Base-by-base conservation (phyloP, 1,140 invertebrate species). In the Leptopilina boulardi region DNA sequence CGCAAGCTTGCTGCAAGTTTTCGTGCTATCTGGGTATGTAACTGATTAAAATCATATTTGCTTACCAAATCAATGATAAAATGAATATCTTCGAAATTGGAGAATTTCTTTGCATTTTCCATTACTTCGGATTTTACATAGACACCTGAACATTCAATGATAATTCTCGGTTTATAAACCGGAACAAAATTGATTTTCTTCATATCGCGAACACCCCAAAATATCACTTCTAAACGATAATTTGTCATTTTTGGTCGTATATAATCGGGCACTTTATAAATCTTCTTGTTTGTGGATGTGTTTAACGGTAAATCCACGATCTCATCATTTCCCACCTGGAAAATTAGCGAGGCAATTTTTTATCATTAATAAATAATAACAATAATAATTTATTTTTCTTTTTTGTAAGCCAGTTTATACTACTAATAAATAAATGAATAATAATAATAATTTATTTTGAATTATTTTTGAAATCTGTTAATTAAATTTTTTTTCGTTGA, bases 131-230 rank as follows among this genome's bases (percentile, higher is more conserved):
- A 94, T 75, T 92, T 92, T 8, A 94, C 79, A 21, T 84, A 82
- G 3, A 91, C 76, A 2, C 93, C 91, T 2, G 89, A 89, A 51
- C 92, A 93, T 80, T 94, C 92, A 0, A 94, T 82, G 0, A 92
- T 81, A 13, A 93, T 91, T 82, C 91, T 92, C 0, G 93, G 93
- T 77, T 91, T 92, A 44, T 89, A 89, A 0, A 93, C 91, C 0
- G 89, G 86, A 0, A 85, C 71, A 10, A 87, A 86, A 76, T 91
- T 84, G 4, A 92, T 81, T 81, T 91, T 92, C 73, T 89, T 91
- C 77, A 94, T 86, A 66, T 94, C 90, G 21, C 93, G 85, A 0
- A 94, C 86, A 18, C 94, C 94, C 94, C 93, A 94, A 87, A 94
- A 94, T 72, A 93, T 91, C 5, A 94, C 88, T 76, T 94, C 93